Percentiles rank a stretch among this genome's conserved stretches.
These are phyloP conservation scores for Glaucidium brasilianum DNA, from an alignment of 2,113 vertebrate genomes.

Conservation along the genomic window DNA sequence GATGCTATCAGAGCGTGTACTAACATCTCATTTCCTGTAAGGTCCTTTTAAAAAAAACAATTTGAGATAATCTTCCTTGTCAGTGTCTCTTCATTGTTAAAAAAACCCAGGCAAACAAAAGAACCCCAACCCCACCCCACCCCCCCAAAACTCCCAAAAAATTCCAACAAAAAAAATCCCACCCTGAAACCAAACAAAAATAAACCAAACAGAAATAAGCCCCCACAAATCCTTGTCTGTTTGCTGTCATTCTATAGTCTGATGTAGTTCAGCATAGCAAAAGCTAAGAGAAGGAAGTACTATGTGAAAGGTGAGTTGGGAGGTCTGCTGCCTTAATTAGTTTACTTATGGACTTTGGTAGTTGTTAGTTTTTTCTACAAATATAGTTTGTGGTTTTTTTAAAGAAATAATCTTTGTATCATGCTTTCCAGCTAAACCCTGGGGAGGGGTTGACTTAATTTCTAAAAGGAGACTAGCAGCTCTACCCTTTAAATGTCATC, in stretches of 20 bases:
- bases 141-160: not conserved
- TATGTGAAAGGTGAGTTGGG: not conserved
- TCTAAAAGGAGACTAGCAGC: not conserved
- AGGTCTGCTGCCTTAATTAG: not conserved
- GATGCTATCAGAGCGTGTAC: not conserved
- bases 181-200: not conserved
- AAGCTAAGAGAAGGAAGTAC: not conserved
- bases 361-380: not conserved
- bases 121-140: too few species aligned
- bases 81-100: not conserved
- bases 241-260: not conserved
- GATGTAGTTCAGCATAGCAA: not conserved
- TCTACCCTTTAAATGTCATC: constrained; percentile 5
- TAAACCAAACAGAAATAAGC: not conserved
- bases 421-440: not conserved
- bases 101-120: not conserved
- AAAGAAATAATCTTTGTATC: not conserved
- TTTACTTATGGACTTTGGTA: accelerated
- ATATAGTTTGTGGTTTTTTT: not conserved
- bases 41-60: not conserved
- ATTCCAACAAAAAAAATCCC: not conserved
- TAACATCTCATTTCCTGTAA: not conserved
- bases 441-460: not conserved
- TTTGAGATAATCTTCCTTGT: not conserved
- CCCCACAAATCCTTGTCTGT: not conserved